Evolutionary conservation across 2,888 invertebrate species (phyloP).

Genomic region (Criorhina ranunculi): DNA sequence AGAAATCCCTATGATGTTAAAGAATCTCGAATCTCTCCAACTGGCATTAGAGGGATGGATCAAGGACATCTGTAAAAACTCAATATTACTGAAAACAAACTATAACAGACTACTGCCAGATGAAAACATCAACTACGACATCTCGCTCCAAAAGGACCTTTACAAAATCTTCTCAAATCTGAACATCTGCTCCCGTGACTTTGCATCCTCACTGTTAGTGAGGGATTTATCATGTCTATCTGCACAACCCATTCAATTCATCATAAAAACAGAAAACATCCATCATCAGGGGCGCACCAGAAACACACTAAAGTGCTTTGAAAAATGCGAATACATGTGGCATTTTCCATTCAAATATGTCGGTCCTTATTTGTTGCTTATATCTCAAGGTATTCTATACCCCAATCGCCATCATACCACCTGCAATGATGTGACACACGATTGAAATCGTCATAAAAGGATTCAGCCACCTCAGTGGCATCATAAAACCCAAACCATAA

Average conservation of each 20-base stretch:
- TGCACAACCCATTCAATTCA: slow-evolving; percentile 38
- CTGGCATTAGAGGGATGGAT: too few species aligned
- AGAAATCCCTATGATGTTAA: too few species aligned
- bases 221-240: slow-evolving; percentile 36
- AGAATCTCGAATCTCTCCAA: too few species aligned
- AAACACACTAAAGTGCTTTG: neutral
- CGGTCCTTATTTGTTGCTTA: neutral
- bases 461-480: slow-evolving; percentile 38
- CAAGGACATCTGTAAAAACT: too few species aligned
- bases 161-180: too few species aligned
- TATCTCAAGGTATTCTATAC: neutral
- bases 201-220: neutral
- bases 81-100: too few species aligned
- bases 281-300: slow-evolving; percentile 6
- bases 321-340: slow-evolving; percentile 7
- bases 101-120: too few species aligned
- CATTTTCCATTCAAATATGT: slow-evolving; percentile 7
- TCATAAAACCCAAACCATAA: slow-evolving; percentile 53
- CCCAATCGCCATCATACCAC: neutral
- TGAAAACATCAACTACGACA: too few species aligned
- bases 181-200: too few species aligned
- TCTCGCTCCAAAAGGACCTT: too few species aligned
- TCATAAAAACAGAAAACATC: slow-evolving; percentile 56
- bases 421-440: slow-evolving; percentile 40
- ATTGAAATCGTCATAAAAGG: slow-evolving; percentile 64